Percentiles rank a stretch among this genome's conserved stretches.
Evolutionary conservation across 2,888 invertebrate genomes (phyloP).

Genomic region (Tanaodytes sp.): DNA sequence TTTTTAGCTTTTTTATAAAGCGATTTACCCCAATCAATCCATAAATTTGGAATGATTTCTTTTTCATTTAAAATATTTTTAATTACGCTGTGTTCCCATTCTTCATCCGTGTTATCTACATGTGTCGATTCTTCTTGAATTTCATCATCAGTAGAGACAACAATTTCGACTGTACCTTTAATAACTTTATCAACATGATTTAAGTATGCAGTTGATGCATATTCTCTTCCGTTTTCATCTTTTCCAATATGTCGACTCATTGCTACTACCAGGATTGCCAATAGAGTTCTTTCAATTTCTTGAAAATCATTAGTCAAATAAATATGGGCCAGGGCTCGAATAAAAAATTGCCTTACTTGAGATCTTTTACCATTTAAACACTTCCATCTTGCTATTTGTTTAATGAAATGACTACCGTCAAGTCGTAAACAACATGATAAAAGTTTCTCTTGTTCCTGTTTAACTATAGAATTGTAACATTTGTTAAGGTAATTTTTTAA

Average conservation of each 20-base stretch:
- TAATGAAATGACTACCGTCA: slow-evolving; percentile 52
- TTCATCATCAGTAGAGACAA: too few relatives aligned
- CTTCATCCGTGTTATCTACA: slow-evolving; percentile 3
- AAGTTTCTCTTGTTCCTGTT: slow-evolving; percentile 9
- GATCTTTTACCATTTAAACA: slow-evolving; percentile 38
- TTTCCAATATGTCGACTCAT: slow-evolving; percentile 44
- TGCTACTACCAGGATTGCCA: slow-evolving; percentile 39
- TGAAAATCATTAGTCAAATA: slow-evolving; percentile 34
- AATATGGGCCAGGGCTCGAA: slow-evolving; percentile 37
- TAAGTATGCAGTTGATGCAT: too few relatives aligned
- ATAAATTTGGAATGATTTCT: too few relatives aligned
- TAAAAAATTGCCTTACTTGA: slow-evolving; percentile 40
- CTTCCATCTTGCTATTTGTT: slow-evolving; percentile 41
- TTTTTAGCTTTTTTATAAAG: slow-evolving; percentile 16
- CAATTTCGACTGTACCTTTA: neutral
- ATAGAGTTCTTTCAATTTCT: slow-evolving; percentile 26
- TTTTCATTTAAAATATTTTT: too few relatives aligned
- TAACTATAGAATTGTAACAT: slow-evolving; percentile 26
- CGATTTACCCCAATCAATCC: too few relatives aligned
- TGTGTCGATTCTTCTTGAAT: too few relatives aligned
- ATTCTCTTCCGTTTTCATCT: too few relatives aligned
- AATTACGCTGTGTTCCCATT: too few relatives aligned
- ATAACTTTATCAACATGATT: too few relatives aligned
- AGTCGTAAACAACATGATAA: slow-evolving; percentile 39
- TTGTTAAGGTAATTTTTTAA: slow-evolving; percentile 38